Percentiles rank a stretch among this genome's conserved stretches.
phyloP scores from a whole-genome alignment of 2,888 invertebrate species.

The Osmoderma eremita region DNA sequence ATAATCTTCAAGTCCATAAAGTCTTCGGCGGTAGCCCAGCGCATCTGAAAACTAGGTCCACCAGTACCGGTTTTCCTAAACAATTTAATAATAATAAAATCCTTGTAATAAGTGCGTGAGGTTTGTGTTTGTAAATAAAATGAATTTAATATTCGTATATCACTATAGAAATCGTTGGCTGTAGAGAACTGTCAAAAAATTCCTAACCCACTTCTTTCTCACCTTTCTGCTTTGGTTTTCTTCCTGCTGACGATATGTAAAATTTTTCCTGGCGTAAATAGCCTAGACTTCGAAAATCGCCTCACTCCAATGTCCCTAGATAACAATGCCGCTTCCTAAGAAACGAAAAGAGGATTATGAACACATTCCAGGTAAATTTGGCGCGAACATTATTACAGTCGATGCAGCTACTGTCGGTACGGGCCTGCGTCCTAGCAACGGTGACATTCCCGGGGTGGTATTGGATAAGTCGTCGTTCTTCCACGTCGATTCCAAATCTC shows the following conservation, averaged over 20 bases:
- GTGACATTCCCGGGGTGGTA: conserved; percentile 62
- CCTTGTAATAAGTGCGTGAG: conserved; percentile 23
- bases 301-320: conserved; percentile 74
- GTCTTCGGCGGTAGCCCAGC: conserved; percentile 83
- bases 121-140: conserved; percentile 28
- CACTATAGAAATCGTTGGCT: too few species aligned
- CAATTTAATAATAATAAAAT: neutral
- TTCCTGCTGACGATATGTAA: conserved; percentile 80
- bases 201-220: conserved; percentile 37
- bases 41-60: conserved; percentile 77
- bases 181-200: neutral
- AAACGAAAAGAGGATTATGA: conserved; percentile 40
- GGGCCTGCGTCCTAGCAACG: conserved; percentile 62
- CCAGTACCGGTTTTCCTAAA: conserved; percentile 72
- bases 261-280: conserved; percentile 84
- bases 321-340: conserved; percentile 73
- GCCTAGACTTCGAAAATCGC: conserved; percentile 74
- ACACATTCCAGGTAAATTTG: conserved; percentile 1
- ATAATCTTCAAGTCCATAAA: conserved; percentile 85
- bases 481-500: conserved; percentile 79
- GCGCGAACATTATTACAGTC: conserved; percentile 63
- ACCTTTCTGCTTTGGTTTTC: conserved; percentile 75
- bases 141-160: conserved; percentile 35
- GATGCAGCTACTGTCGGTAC: conserved; percentile 71
- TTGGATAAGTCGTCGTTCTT: conserved; percentile 68